Evolutionary conservation across 2,888 invertebrate species (phyloP), one percentile per base, ranked within the genome.

Genomic region (Gari tellinella): DNA sequence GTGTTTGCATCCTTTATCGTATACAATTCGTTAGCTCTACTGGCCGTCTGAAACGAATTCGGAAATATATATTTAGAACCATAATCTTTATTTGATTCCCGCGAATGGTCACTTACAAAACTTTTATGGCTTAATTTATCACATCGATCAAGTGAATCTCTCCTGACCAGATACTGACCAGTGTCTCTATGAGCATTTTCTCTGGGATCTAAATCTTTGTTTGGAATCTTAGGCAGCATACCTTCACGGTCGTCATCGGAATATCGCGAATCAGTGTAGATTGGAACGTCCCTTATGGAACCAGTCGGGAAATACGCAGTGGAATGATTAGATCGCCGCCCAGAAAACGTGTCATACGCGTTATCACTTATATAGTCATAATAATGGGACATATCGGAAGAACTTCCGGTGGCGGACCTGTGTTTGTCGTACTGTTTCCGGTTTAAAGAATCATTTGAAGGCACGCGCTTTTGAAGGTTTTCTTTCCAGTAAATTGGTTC

Each of bases 401-500:
- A 61, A 52, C 78, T 78, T 67, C 78, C 78, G 61, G 70, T 63
- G 12, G 65, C 63, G n/a, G 78, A 78, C 43, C 73, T 69, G n/a
- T 78, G 70, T 53, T 66, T 41, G 58, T 69, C 73, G 17, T 58
- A 64, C 21, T 56, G 65, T 49, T 67, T 62, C 49, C 78, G 70
- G 49, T 78, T 66, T 43, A 73, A 43, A 2, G 78, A 74, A 63
- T 78, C 78, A 49, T 63, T 70, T 8, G 78, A 78, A 70, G 73
- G 78, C 73, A 72, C 73, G 25, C 73, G 70, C 53, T 67, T 63
- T 51, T 69, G 64, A 49, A 78, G 23, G 19, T 53, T 53, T 8
- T 73, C 70, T 61, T 67, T 72, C 79, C 79, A 79, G 55, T 72
- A 72, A n/a, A 79, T 79, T 21, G 64, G 48, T 56, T 79, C 79